A percentile compares a stretch with the other conserved stretches of the same genome.
These are phyloP conservation scores for Zoanthus gigantus DNA, from an alignment of 92 coral and sea anemone genomes.

Conservation along the genomic window DNA sequence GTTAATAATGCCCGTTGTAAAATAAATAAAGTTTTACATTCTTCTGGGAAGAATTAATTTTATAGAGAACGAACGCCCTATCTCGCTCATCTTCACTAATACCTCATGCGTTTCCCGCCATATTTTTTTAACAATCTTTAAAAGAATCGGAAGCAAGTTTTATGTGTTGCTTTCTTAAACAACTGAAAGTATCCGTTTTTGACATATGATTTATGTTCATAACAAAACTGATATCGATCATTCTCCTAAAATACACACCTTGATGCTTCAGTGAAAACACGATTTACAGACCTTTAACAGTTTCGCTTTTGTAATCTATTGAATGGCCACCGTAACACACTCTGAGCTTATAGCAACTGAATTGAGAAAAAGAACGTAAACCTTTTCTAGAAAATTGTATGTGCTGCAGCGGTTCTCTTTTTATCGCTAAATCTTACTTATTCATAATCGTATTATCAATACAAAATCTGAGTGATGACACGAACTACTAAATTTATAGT, in stretches of 20 bases:
- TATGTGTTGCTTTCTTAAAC: constrained; percentile 34
- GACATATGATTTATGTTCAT: constrained; percentile 29
- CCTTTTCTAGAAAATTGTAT: neutral
- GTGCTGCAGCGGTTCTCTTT: neutral
- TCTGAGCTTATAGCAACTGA: neutral
- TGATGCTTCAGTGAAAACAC: constrained; percentile 11
- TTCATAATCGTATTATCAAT: constrained; percentile 40
- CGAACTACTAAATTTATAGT: constrained; percentile 45
- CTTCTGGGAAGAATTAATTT: constrained; percentile 33
- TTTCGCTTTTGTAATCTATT: neutral
- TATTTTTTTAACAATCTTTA: constrained; percentile 15
- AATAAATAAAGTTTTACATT: constrained; percentile 21
- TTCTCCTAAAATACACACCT: neutral
- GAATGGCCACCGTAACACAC: neutral
- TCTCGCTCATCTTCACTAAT: constrained; percentile 28
- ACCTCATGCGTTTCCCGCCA: constrained; percentile 19
- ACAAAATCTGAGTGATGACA: constrained; percentile 38
- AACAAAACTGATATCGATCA: constrained; percentile 33
- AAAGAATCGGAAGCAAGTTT: constrained; percentile 44
- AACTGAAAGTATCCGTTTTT: constrained; percentile 22
- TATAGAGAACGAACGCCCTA: constrained; percentile 21
- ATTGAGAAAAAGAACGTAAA: neutral
- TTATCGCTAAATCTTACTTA: constrained; percentile 44
- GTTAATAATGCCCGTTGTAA: constrained; percentile 24
- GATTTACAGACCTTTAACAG: neutral